Percentiles rank a stretch among this genome's conserved stretches.
Evolutionary conservation across 2,113 vertebrate genomes (phyloP).

Genomic region (Larimichthys crocea): DNA sequence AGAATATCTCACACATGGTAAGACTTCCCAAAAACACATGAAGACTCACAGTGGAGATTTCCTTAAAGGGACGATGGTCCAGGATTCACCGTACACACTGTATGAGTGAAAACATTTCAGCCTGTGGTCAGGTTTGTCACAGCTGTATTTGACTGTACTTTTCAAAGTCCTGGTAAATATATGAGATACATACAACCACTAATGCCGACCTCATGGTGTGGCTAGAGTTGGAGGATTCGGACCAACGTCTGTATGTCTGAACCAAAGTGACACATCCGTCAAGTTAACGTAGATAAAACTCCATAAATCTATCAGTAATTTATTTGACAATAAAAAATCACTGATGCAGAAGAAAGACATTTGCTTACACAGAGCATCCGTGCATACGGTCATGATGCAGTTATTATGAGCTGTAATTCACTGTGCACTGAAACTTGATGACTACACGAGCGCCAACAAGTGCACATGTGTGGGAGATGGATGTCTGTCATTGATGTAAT

Average conservation of each 20-base stretch:
- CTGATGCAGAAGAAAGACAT: neutral
- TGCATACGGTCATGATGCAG: neutral
- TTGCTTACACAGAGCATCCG: neutral
- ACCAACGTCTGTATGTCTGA: neutral
- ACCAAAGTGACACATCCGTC: no score
- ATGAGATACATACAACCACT: neutral
- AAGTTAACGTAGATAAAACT: neutral
- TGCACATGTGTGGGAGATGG: neutral
- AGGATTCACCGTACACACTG: neutral
- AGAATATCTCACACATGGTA: neutral
- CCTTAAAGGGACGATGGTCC: neutral
- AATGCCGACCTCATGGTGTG: no score
- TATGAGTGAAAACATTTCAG: constrained; percentile 7
- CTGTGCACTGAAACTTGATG: constrained; percentile 15
- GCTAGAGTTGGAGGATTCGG: no score
- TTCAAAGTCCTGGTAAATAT: neutral
- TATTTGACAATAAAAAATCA: neutral
- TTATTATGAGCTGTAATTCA: neutral
- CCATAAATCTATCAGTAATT: neutral
- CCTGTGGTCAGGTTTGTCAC: constrained; percentile 28
- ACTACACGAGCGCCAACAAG: neutral
- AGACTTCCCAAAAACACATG: neutral
- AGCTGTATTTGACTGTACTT: neutral
- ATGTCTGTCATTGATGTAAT: constrained; percentile 10
- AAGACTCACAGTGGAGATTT: neutral